These are phyloP conservation scores for Neofelis nebulosa DNA, from an alignment of 2,113 vertebrate genomes.

Conservation along the genomic window DNA sequence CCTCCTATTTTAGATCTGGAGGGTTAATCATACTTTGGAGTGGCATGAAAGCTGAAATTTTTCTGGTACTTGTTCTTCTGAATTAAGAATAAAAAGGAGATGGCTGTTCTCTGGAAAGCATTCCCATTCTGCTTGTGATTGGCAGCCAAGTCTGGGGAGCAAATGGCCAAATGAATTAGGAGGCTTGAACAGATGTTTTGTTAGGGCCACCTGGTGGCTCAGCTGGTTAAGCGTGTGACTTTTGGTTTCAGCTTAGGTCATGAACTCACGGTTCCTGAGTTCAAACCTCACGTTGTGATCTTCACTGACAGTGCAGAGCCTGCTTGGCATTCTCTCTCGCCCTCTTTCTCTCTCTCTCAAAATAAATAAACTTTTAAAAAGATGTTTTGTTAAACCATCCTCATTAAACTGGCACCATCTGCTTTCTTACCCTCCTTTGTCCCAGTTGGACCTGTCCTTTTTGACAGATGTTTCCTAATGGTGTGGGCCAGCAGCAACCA, in stretches of 20 bases:
- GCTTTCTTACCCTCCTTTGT: slow-evolving; percentile 55
- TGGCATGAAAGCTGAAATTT: not conserved
- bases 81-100: not conserved
- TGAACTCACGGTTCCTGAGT: too few species aligned
- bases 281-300: too few species aligned
- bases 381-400: slow-evolving; percentile 63
- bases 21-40: not conserved
- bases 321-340: too few species aligned
- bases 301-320: too few species aligned
- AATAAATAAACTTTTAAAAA: too few species aligned
- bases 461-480: slow-evolving; percentile 74
- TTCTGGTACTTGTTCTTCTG: slow-evolving; percentile 21
- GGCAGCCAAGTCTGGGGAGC: slow-evolving; percentile 51
- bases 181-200: slow-evolving; percentile 60
- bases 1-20: not conserved
- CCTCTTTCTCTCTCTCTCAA: too few species aligned
- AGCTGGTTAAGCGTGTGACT: too few species aligned
- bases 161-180: slow-evolving; percentile 72
- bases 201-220: too few species aligned
- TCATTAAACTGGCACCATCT: slow-evolving; percentile 71
- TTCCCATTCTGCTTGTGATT: slow-evolving; percentile 46
- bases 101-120: not conserved
- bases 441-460: slow-evolving; percentile 43
- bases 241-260: too few species aligned
- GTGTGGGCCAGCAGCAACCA: slow-evolving; percentile 56